Evolutionary conservation across 2,888 invertebrate species (phyloP), one percentile per base, ranked within the genome.

Genomic region (Trissoscelio sp.): DNA sequence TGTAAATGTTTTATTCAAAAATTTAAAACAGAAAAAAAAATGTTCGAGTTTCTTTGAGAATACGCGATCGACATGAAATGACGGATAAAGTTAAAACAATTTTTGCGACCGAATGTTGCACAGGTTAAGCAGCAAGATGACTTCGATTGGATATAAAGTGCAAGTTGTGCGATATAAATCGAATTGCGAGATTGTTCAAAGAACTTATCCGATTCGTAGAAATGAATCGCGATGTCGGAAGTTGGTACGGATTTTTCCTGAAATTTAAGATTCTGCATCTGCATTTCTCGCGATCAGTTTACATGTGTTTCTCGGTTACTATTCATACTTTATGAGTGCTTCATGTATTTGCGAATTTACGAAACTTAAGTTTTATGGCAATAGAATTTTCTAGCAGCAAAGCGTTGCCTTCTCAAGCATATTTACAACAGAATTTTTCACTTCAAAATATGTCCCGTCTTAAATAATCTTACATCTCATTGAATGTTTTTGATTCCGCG

Each of bases 211-310:
- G 80, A 66, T 58, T 66, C 64, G 62, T 37, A 24, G 37, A 66
- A 81, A 81, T 70, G 72, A 81, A 72, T 66, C 72, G 79, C 62
- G 46, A 73, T 67, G 60, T 79, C 73, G 67, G 66, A 81, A 77
- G 72, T 81, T 77, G 18, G 34, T 60, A 67, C 51, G 60, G 81
- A 77, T 75, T 81, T 81, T 81, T 62, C 77, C 20, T 55, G 55
- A 67, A 77, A 77, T 81, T 81, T 81, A 75, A 58, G 70, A 75
- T 42, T 22, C 20, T 57, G 53, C 46, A 72, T 81, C 58, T 81
- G 81, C 81, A 75, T 81, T 81, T 66, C 44, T 64, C 46, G 48
- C 75, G 75, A 70, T 70, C 74, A 46, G 53, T 81, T 81, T 81
- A 81, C 81, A 81, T 75, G 75, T 75, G 75, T 70, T 80, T 57